phyloP scores from a whole-genome alignment of 1,140 invertebrate species.

The Papilio polyxenes region DNA sequence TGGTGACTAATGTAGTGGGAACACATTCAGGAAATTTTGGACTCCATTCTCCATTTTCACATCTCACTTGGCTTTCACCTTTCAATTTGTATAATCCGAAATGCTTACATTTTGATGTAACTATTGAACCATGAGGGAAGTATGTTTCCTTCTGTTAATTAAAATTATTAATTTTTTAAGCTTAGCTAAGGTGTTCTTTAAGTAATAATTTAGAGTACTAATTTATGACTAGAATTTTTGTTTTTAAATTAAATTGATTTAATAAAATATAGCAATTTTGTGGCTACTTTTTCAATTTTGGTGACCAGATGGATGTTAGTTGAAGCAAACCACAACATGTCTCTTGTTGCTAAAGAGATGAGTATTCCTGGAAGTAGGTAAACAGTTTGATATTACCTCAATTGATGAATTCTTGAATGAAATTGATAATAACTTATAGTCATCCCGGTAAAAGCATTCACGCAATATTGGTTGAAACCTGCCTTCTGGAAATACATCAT shows the following conservation, averaged over 20 bases:
- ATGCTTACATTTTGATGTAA: constrained; percentile 88
- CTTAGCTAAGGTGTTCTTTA: not conserved
- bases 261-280: no score
- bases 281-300: no score
- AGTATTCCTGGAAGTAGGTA: not conserved
- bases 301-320: not conserved
- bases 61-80: constrained; percentile 84
- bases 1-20: constrained; percentile 88
- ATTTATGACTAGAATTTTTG: no score
- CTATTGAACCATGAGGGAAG: constrained; percentile 85
- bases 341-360: no score
- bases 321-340: no score
- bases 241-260: no score
- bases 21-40: constrained; percentile 88
- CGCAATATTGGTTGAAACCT: constrained; percentile 74
- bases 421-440: constrained; percentile 68
- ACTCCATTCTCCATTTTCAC: constrained; percentile 90
- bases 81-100: constrained; percentile 90
- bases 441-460: constrained; percentile 70
- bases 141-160: constrained; percentile 65
- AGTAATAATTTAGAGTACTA: constrained; percentile 16
- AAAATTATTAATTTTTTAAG: not conserved
- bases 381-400: constrained; percentile 55
- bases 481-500: constrained; percentile 61
- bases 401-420: constrained; percentile 75